Evolutionary conservation across 1,140 invertebrate genomes (phyloP), one percentile per base, ranked within the genome.

Genomic region (Drosophila pruinosa): DNA sequence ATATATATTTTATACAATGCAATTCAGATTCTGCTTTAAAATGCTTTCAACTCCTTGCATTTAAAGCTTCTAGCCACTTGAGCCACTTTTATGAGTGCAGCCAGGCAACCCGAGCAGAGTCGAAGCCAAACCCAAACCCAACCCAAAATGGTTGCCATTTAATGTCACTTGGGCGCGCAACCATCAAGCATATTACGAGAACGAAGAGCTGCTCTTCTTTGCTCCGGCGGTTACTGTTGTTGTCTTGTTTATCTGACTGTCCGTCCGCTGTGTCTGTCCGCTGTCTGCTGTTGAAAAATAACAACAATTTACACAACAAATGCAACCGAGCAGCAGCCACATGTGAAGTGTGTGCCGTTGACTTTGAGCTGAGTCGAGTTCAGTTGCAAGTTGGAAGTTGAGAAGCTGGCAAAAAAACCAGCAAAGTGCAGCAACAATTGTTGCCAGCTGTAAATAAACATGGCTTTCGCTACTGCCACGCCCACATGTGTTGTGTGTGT

Each of bases 261-360:
- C 31, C 31, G 19, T 26, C 7, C n/a, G n/a, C n/a, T n/a, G n/a
- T n/a, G n/a, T n/a, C n/a, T n/a, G n/a, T n/a, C 26, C 26, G 24
- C 41, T 69, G 68, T 54, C 56, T 76, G 57, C 56, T 69, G 53
- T 76, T 63, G 45, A 69, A 58, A 61, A 81, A 86, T 71, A 86
- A 86, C 75, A 86, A 81, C 81, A 86, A 85, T 86, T 86, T 86
- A 86, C 81, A 88, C 81, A 86, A 81, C 79, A 82, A 82, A 78
- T 68, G 58, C 64, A 72, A 57, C 45, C 52, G 41, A 53, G 62
- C 54, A 63, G 65, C 47, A 61, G 59, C 75, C 81, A 81, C 80
- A 83, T 86, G 80, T 86, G 81, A 75, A 83, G 79, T 85, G 79
- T 57, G 10, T 59, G 73, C 63, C 76, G 68, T 79, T 79, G 77